A percentile compares a stretch with the other conserved stretches of the same genome.
Conservation (phyloP, 2,113 vertebrate genomes). For the Sciurus niger region DNA sequence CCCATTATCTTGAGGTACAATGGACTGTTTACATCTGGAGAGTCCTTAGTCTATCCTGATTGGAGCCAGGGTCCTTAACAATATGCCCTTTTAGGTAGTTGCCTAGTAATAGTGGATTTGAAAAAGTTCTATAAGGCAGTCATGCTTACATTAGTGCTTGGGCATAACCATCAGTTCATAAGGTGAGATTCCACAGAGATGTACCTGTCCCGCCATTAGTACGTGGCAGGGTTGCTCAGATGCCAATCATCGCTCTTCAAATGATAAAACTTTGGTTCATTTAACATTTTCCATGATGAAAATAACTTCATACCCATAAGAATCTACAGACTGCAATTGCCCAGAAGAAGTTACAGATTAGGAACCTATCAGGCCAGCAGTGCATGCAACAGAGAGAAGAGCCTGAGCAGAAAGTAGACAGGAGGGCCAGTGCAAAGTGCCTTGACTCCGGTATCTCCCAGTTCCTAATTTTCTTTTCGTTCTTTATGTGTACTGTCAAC, state of each 20-base stretch:
- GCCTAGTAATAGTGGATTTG: background rate
- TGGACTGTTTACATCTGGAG: background rate
- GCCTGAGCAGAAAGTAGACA: background rate
- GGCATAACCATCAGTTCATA: too few species aligned
- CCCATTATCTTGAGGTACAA: background rate
- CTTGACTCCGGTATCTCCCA: background rate
- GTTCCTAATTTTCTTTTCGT: background rate
- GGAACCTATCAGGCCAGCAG: background rate
- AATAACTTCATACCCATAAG: background rate
- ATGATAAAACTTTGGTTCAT: background rate
- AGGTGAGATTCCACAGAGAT: background rate
- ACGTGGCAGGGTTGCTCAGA: background rate
- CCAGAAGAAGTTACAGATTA: background rate
- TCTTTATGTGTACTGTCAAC: background rate
- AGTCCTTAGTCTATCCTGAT: background rate
- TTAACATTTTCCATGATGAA: constrained; percentile 29
- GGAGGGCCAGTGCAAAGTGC: background rate
- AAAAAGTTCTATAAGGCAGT: background rate
- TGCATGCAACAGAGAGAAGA: background rate
- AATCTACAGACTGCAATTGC: too few species aligned
- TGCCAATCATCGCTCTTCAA: background rate
- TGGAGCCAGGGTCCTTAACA: background rate
- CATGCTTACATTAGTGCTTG: too few species aligned
- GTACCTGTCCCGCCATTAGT: background rate
- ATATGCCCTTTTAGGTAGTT: background rate